Conservation (phyloP, 2,888 invertebrate species). For the Papilio elwesi region DNA sequence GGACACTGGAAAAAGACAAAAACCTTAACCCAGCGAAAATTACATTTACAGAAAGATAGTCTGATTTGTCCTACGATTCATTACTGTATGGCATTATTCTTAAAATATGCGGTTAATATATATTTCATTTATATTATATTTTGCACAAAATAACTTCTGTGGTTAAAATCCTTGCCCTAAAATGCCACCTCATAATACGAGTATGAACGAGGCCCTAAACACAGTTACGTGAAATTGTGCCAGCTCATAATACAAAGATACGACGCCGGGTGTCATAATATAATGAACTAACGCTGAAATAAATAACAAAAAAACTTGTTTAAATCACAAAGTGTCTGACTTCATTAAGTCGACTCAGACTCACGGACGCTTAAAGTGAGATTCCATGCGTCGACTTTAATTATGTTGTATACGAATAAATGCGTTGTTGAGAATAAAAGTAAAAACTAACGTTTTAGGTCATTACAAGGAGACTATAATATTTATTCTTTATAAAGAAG, state of each 20-base stretch:
- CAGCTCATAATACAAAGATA: slow-evolving; percentile 22
- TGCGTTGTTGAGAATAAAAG: not conserved
- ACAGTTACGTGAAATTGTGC: slow-evolving; percentile 36
- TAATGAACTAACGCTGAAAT: slow-evolving; percentile 18
- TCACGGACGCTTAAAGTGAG: not conserved
- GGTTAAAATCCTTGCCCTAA: slow-evolving; percentile 30
- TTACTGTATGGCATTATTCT: too few species aligned
- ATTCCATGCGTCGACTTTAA: slow-evolving; percentile 10
- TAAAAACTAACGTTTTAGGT: not conserved
- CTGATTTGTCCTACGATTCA: too few species aligned
- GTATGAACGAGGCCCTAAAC: slow-evolving; percentile 35
- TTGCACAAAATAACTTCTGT: slow-evolving; percentile 15
- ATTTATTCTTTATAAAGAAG: too few species aligned
- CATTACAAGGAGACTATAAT: too few species aligned
- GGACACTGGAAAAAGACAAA: too few species aligned
- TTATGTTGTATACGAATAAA: slow-evolving; percentile 3
- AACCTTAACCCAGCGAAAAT: too few species aligned
- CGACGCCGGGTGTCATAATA: slow-evolving; percentile 19
- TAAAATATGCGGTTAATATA: not conserved
- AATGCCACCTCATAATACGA: slow-evolving; percentile 27
- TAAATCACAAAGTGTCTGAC: slow-evolving; percentile 21
- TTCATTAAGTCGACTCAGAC: slow-evolving; percentile 17
- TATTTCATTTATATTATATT: not conserved
- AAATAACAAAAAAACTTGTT: slow-evolving; percentile 21
- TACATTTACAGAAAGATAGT: too few species aligned